Base-by-base conservation (phyloP, 2,888 invertebrate genomes). In the Miltochrista miniata region DNA sequence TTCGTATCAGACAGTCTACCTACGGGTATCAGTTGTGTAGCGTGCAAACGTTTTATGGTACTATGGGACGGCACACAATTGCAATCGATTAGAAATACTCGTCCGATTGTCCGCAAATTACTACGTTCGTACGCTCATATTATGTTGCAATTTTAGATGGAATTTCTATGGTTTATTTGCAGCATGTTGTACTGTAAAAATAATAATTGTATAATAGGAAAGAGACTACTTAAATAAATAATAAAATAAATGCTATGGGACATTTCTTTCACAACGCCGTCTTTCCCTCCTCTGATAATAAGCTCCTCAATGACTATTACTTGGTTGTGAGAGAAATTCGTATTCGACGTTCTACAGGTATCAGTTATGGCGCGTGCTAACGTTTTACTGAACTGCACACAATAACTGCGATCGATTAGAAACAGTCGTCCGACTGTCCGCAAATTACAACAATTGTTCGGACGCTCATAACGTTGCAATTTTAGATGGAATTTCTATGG, bases 231-330 rank as follows among this genome's bases (percentile, higher is more conserved):
- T 79, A 78, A 79, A 76, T 74, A 67, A 71, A 74, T 82, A 78
- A 2, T 24, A 5, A 5, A n/a, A 82, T 87, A 84, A 85, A 83
- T 85, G 80, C 88, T 85, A 87, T 87, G 85, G 78, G 84, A 83
- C 87, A 90, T 90, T 88, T 90, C 78, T 85, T 79, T 82, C 85
- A 90, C 91, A 90, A 91, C 90, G 84, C 87, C 83, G 86, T 76
- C n/a, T n/a, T n/a, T n/a, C n/a, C n/a, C n/a, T n/a, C n/a, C n/a
- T n/a, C 82, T 76, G 76, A 85, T 90, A 90, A 90, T 90, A 90
- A 90, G 90, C 90, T 87, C 85, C 76, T 74, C 81, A 85, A 87
- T 85, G 85, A 88, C 81, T 90, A 90, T 90, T 90, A 90, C 81
- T 74, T 68, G 68, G 71, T 74, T 81, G 70, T 75, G 78, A 68